Base-by-base conservation (phyloP, 1,140 invertebrate genomes). In the Ceratina calcarata region DNA sequence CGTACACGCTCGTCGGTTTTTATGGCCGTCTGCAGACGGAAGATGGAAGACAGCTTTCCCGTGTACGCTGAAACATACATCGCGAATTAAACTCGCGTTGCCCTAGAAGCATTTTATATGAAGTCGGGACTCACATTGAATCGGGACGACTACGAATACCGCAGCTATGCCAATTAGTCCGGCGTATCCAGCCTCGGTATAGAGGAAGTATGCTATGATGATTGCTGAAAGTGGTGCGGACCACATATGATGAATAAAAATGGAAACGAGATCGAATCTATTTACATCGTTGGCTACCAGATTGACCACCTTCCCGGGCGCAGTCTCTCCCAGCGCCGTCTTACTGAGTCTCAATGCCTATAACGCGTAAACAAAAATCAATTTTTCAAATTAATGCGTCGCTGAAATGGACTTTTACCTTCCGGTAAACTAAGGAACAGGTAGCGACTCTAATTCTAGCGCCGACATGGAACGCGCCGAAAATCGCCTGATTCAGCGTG, bases 271-370 rank as follows among this genome's bases (percentile, higher is more conserved):
- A 90, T 95, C 95, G 81, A 95, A 95, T 74, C 95, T 91, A 81
- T 94, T 95, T 15, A 95, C 95, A 87, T 97, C 97, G 88, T 97
- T 97, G 2, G 96, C 96, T 61, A 98, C 93, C 4, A 97, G 91
- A 92, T 98, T 98, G 2, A 97, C 96, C 74, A 98, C 95, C 92
- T 98, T 97, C 0, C 97, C 97, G 3, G 96, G 95, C 10, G 97
- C 96, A 1, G 96, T 97, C 81, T 96, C 94, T 0, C 95, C 95
- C 27, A 98, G 84, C 0, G 97, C 95, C 0, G 94, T 95, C 70
- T 93, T 93, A 79, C 94, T 96, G 2, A 96, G 87, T 12, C 93
- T 93, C 6, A 96, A 89, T 0, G 95, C 93, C 94, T 94, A 71
- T 13, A 84, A 90, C 55, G 81, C 12, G 72, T 71, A 69, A 57